Conservation (phyloP, 2,797 vertebrate genomes). For the Borostomias antarcticus region DNA sequence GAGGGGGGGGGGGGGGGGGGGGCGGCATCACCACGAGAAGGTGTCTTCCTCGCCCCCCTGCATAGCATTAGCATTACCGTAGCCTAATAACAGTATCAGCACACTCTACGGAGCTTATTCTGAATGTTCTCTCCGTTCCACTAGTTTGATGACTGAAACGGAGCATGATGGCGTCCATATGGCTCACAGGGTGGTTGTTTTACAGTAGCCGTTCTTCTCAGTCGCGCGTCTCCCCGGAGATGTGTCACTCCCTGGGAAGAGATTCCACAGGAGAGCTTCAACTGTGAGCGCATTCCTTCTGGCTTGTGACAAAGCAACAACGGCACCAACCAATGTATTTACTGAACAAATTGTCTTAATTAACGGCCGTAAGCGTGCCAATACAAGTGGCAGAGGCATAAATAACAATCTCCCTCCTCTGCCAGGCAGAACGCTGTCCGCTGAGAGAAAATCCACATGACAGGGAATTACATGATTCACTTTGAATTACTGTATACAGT, state of each 20-base stretch:
- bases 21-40: too few species aligned
- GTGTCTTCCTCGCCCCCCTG: too few species aligned
- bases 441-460: neutral
- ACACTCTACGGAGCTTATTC: too few species aligned
- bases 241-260: conserved; percentile 24
- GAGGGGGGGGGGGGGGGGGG: too few species aligned
- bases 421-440: neutral
- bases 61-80: too few species aligned
- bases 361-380: neutral
- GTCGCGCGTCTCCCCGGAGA: neutral
- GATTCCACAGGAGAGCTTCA: conserved; percentile 16
- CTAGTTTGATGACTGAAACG: too few species aligned
- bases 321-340: neutral
- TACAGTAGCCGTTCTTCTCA: neutral
- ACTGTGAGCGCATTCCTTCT: conserved; percentile 4
- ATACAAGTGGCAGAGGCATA: neutral
- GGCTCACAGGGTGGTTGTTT: neutral
- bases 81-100: too few species aligned
- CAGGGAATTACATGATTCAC: neutral
- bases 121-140: too few species aligned
- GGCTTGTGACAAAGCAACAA: conserved; percentile 1
- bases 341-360: neutral
- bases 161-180: neutral
- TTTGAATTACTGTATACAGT: neutral
- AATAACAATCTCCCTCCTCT: neutral